Evolutionary conservation across 2,113 vertebrate genomes (phyloP), one percentile per base, ranked within the genome.

Genomic region (Amazona guildingii): DNA sequence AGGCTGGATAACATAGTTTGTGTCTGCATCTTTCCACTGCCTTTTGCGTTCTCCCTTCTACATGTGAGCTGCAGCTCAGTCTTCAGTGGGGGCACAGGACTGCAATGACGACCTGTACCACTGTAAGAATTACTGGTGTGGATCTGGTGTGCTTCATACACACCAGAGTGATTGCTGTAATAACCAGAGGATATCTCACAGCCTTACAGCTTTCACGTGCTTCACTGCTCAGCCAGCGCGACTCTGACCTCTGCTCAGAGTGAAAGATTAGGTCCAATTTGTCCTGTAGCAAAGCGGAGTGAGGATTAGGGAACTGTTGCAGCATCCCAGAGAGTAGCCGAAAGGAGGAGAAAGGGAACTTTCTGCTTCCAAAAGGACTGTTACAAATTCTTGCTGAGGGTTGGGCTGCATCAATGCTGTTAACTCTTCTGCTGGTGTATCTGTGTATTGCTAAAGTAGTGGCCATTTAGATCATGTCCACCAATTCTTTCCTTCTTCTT

Each of bases 281-380:
- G 2, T 18, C 29, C 78, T 78, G 31, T 28, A 75, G 72, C 33
- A 74, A 88, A 82, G 23, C 3, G 1, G 33, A 5, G 13, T 84
- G 52, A 79, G 48, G 37, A 8, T 44, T 33, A 57, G 88, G 51
- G 52, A 91, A 29, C n/a, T 93, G 24, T 94, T 92, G 62, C 94
- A 73, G 35, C 83, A 90, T 76, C 28, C 15, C 4, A 0, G 37
- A 84, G 41, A n/a, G 11, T 48, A n/a, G 91, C 24, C 28, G 55
- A 78, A 90, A 90, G 2, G 8, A 83, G 80, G 83, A 90, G 93
- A 94, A 91, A 92, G 74, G 74, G 37, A 31, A 66, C 28, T 29
- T 68, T 70, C 43, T 24, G 4, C 13, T 91, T 92, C 72, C 67
- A 81, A 46, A 68, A 86, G 41, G 33, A 33, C 35, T 35, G 12